These are phyloP conservation scores for Penaeus chinensis DNA, from an alignment of 1,140 invertebrate species.

Conservation along the genomic window DNA sequence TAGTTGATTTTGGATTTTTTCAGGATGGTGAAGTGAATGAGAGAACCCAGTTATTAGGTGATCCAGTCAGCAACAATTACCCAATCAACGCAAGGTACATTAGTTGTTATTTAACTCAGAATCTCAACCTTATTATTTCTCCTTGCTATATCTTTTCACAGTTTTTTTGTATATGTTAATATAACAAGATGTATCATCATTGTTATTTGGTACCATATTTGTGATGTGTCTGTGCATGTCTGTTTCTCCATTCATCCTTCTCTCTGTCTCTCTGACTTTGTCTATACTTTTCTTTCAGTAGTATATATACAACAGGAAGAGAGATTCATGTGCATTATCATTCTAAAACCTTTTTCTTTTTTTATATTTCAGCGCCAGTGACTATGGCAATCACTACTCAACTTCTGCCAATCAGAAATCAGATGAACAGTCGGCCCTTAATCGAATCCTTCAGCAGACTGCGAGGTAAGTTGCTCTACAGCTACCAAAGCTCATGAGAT, in stretches of 20 bases:
- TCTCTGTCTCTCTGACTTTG: too few species aligned
- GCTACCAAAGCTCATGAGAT: too few species aligned
- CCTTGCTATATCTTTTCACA: neutral
- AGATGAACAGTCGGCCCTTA: constrained; percentile 52
- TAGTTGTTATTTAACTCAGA: neutral
- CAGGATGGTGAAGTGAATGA: constrained; percentile 57
- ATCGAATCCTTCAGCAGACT: constrained; percentile 52
- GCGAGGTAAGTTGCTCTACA: constrained; percentile 34
- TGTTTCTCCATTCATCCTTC: too few species aligned
- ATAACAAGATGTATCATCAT: too few species aligned
- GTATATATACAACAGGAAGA: too few species aligned
- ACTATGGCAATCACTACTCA: constrained; percentile 55
- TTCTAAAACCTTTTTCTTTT: neutral
- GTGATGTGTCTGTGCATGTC: too few species aligned
- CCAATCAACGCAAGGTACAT: constrained; percentile 45
- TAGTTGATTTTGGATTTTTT: neutral
- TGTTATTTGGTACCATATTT: too few species aligned
- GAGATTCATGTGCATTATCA: neutral
- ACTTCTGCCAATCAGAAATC: constrained; percentile 53
- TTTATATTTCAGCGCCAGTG: constrained; percentile 33
- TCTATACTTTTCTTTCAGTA: too few species aligned
- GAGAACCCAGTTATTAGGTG: constrained; percentile 48
- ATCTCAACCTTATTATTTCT: neutral
- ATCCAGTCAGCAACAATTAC: constrained; percentile 49
- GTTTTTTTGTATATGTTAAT: neutral